Base-by-base conservation (phyloP, 2,888 invertebrate genomes). In the Geotrupes spiniger region DNA sequence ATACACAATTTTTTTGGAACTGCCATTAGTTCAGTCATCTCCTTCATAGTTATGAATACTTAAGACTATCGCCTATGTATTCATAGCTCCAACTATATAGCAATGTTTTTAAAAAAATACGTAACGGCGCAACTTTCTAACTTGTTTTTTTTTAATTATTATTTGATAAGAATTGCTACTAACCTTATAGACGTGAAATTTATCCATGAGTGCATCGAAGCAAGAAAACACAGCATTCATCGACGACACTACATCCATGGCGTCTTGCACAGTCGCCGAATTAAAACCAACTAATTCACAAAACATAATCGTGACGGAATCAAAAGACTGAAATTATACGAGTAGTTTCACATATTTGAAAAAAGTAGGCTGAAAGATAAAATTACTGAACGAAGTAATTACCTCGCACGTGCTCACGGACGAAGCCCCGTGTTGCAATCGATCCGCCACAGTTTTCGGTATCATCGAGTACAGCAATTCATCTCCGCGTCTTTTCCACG, bases 391-490 rank as follows among this genome's bases (percentile, higher is more conserved):
- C 28, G 36, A 46, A 47, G 29, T 21, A 37, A 71, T 51, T 74
- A 77, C 91, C 79, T 91, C 85, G 69, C 92, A 93, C 9, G 92
- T 91, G 38, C 81, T 83, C 63, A 89, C 76, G 1, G 89, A 82
- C 62, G 87, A 84, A 49, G 83, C 82, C 0, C 92, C 92, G 12
- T 81, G 76, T 48, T 89, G 78, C 60, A 94, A 77, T 53, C 87
- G 80, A 63, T 91, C 88, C 0, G 92, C 93, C 10, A 93, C 86
- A 1, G 85, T 83, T 62, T 85, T 83, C 0, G 94, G 94, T 64
- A 94, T 91, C 93, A 94, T 94, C 1, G 93, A 92, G 66, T 93
- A 93, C 0, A 94, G 75, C 2, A 94, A 76, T 57, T 89, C 89
- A 64, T 94, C 92, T 1, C 92, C 89, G 57, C 87, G 82, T 48